Conservation (phyloP, 2,888 invertebrate genomes). For the Ctenicera cuprea region DNA sequence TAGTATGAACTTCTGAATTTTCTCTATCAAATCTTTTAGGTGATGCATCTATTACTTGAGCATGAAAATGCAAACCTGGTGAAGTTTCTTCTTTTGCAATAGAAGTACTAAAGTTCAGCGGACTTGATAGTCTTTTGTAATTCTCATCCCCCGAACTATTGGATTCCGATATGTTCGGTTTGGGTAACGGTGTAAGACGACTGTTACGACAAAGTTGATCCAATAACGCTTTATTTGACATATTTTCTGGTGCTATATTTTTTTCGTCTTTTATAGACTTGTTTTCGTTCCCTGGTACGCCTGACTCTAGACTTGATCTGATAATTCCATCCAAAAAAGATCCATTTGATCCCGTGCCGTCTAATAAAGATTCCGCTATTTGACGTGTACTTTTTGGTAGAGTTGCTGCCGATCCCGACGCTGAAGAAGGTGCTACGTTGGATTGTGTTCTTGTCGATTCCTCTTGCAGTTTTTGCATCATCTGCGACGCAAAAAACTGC, state of each 20-base stretch:
- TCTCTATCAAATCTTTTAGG: constrained; percentile 52
- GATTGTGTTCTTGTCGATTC: constrained; percentile 75
- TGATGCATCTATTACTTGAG: constrained; percentile 46
- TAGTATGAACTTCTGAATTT: constrained; percentile 66
- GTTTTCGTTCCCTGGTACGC: constrained; percentile 73
- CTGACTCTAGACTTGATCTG: constrained; percentile 85
- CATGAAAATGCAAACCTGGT: constrained; percentile 36
- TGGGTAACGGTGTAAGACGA: constrained; percentile 74
- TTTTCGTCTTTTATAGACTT: constrained; percentile 76
- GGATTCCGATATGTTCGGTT: constrained; percentile 65
- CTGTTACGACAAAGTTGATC: constrained; percentile 82
- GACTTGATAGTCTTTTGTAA: constrained; percentile 66
- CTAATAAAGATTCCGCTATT: constrained; percentile 80
- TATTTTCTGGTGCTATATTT: constrained; percentile 73
- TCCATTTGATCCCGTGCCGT: constrained; percentile 82
- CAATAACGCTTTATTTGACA: constrained; percentile 78
- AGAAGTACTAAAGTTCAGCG: constrained; percentile 66
- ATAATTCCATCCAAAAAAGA: constrained; percentile 89
- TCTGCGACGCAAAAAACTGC: constrained; percentile 85
- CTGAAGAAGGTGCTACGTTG: constrained; percentile 58
- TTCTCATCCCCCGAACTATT: constrained; percentile 74
- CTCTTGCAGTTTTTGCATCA: constrained; percentile 87
- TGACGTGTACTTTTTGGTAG: constrained; percentile 75
- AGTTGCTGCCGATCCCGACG: constrained; percentile 62
- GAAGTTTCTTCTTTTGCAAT: constrained; percentile 53